Percentiles rank a stretch among this genome's conserved stretches.
Conservation (phyloP, 2,888 invertebrate genomes). For the Salticus scenicus region DNA sequence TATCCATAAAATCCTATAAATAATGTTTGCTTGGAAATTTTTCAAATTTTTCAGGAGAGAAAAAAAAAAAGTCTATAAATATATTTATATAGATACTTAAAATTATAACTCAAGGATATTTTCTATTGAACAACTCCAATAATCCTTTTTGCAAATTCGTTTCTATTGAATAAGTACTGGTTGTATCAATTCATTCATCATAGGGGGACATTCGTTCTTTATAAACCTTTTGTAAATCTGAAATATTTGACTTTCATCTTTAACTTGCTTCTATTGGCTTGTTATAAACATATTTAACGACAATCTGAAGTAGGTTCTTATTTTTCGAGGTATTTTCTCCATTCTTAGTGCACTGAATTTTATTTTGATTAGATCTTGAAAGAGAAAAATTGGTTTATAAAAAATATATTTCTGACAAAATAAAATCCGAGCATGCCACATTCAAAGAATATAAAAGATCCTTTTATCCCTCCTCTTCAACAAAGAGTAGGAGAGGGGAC, state of each 20-base stretch:
- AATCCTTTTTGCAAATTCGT: no score
- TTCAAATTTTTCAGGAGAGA: no score
- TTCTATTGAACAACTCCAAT: no score
- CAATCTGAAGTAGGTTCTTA: neutral
- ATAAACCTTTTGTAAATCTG: neutral
- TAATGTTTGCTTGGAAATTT: no score
- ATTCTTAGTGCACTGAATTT: neutral
- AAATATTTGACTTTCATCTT: neutral
- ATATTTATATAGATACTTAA: no score
- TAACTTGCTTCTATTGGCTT: neutral
- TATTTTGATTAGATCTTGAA: neutral
- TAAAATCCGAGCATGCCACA: neutral
- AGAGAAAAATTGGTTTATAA: neutral
- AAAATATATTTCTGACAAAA: neutral
- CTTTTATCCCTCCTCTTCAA: neutral
- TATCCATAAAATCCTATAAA: no score
- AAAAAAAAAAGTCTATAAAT: no score
- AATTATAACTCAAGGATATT: no score
- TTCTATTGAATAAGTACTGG: no score
- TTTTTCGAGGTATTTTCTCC: neutral
- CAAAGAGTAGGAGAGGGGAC: conserved; percentile 1
- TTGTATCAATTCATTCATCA: no score
- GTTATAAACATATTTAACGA: neutral
- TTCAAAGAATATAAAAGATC: conserved; percentile 1
- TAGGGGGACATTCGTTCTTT: no score